Conservation (phyloP, 2,888 invertebrate species). For the Noctua janthe region DNA sequence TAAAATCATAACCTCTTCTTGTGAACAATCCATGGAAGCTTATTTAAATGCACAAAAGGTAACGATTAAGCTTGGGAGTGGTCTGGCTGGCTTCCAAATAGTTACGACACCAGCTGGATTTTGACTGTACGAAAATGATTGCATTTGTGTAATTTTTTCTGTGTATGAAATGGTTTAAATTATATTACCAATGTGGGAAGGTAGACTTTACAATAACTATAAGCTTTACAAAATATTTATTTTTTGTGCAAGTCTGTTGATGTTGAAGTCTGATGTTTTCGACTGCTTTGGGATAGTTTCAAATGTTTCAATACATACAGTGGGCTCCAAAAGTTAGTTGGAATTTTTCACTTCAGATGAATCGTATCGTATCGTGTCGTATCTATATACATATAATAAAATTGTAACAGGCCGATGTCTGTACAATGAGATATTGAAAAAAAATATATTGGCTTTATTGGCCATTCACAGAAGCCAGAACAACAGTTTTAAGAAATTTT, state of each 20-base stretch:
- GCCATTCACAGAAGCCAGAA: no score
- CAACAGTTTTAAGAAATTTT: no score
- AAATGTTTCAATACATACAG: neutral
- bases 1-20: neutral
- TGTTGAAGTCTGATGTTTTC: no score
- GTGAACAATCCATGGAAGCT: neutral
- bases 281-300: no score
- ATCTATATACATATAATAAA: no score
- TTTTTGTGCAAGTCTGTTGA: neutral
- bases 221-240: neutral
- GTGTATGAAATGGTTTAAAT: neutral
- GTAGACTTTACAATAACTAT: neutral
- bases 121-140: neutral
- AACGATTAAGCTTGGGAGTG: constrained; percentile 25
- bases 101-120: neutral
- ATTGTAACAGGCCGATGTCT: no score
- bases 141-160: neutral
- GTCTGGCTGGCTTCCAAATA: constrained; percentile 39
- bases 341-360: neutral
- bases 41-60: constrained; percentile 11
- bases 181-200: neutral
- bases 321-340: neutral
- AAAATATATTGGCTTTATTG: no score
- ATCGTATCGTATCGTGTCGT: neutral
- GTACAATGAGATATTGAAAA: no score